Evolutionary conservation across 2,113 vertebrate species (phyloP), one percentile per base, ranked within the genome.

Genomic region (Gobius niger): DNA sequence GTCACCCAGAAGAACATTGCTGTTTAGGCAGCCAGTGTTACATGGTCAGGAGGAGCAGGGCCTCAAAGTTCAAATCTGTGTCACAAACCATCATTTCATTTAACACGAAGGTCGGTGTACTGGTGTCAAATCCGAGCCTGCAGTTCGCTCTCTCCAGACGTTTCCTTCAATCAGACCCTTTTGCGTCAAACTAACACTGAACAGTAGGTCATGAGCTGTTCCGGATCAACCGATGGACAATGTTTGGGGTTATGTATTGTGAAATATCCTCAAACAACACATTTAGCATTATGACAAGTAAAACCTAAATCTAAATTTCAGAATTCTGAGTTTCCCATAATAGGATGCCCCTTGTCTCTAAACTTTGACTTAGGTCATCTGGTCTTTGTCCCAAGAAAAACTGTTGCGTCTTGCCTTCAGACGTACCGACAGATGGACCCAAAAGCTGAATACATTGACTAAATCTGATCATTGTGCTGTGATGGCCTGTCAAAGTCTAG

Each of bases 401-500:
- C 75, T 70, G 68, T 82, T 77, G 81, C 75, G 69, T 72, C 82
- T 68, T 68, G 52, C 70, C 16, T 69, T 61, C 63, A 59, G 6
- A 63, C 40, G 62, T 42, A 59, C 63, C 54, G 49, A 46, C 66
- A 76, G 44, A 75, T 64, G 73, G 65, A 81, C 60, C 63, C 65
- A 71, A 60, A 74, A 8, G 34, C 50, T 61, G 73, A 68, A 69
- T 72, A 72, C 80, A 82, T 72, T 68, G 64, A 82, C 77, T 82
- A 82, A 89, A 85, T 80, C 82, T 65, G 77, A 90, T 88, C 83
- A 86, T 88, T 88, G 86, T 89, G 70, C 75, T 78, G 70, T 88
- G 87, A 88, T 63, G 82, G 76, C 86, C 85, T 88, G 90, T 90
- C 88, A 90, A 83, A 80, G 73, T 92, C 75, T 91, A 92, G 88